These are phyloP conservation scores for Drosophila suboccidentalis DNA, from an alignment of 2,888 invertebrate genomes.

Conservation along the genomic window DNA sequence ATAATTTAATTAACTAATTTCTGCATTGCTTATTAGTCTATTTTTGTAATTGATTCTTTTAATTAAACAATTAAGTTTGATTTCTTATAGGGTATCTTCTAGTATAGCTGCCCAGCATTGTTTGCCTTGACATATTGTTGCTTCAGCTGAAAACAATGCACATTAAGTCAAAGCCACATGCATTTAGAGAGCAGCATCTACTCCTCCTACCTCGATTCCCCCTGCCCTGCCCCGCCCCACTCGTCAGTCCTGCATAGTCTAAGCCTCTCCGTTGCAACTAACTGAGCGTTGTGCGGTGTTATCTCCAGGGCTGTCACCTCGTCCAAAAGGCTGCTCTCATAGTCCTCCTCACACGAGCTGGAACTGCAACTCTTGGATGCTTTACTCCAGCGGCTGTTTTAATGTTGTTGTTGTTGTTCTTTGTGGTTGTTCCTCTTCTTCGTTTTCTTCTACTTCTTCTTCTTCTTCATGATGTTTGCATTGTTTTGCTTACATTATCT, in stretches of 20 bases:
- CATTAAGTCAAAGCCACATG: constrained; percentile 44
- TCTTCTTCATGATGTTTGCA: constrained; percentile 32
- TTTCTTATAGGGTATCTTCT: constrained; percentile 4
- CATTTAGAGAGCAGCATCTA: constrained; percentile 33
- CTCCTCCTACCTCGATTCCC: constrained; percentile 20
- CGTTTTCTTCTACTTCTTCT: not conserved
- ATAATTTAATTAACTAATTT: too few species aligned
- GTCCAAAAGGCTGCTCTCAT: constrained; percentile 27
- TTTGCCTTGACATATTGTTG: constrained; percentile 12
- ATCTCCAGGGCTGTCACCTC: constrained; percentile 35
- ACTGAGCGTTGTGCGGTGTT: not conserved
- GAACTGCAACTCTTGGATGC: not conserved
- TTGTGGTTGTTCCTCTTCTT: constrained; percentile 1
- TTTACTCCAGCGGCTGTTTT: constrained; percentile 11
- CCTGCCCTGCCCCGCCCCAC: not conserved
- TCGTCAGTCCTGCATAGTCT: not conserved
- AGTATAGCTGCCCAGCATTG: not conserved
- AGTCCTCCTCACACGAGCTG: not conserved
- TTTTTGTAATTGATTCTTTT: too few species aligned
- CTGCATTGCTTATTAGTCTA: too few species aligned
- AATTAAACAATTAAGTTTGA: not conserved
- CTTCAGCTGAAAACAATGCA: constrained; percentile 38
- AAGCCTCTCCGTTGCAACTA: not conserved
- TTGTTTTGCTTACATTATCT: constrained; percentile 64
- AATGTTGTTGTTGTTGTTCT: not conserved